Base-by-base conservation (phyloP, 2,113 vertebrate species). In the Chlamydotis undulata region DNA sequence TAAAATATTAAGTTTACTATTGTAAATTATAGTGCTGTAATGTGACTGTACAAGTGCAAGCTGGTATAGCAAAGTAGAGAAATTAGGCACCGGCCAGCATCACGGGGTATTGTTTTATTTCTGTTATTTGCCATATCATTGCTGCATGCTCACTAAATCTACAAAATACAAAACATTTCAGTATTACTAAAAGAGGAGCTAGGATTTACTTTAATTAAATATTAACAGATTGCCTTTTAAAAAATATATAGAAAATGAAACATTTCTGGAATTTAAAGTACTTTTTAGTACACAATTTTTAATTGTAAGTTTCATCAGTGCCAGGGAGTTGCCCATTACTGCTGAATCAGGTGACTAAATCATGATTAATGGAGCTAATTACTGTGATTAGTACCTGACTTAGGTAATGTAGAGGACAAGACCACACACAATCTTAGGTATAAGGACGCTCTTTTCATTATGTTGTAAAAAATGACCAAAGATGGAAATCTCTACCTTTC, bases 381-480 rank as follows among this genome's bases (percentile, higher is more conserved):
- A 61, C 4, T 28, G 19, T n/a, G 43, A 64, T 55, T 47, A 83
- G 49, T 50, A 68, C 25, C 13, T 37, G 9, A 63, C 18, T 37
- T 7, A 7, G 12, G 33, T 53, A 86, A 89, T 39, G 77, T 65
- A 77, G 50, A 89, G n/a, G 12, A 61, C 41, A 92, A 52, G 17
- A 73, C 9, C 10, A 64, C 16, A 49, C 6, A 64, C 41, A 53
- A 61, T 12, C 52, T 59, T 37, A 67, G 22, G 6, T 49, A 59
- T 18, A 25, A 0, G 0, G 37, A 22, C 0, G 1, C 11, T 3
- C 5, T 70, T 81, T 76, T 50, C 19, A 19, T 45, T 77, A 17
- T 55, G 21, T 57, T 6, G 1, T 6, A 78, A 82, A 39, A 76
- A 83, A 79, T 23, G 26, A 24, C 12, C 19, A 14, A 81, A 60